Percentiles rank a stretch among this genome's conserved stretches.
Evolutionary conservation across 2,113 vertebrate species (phyloP).

Genomic region (Proteles cristata): DNA sequence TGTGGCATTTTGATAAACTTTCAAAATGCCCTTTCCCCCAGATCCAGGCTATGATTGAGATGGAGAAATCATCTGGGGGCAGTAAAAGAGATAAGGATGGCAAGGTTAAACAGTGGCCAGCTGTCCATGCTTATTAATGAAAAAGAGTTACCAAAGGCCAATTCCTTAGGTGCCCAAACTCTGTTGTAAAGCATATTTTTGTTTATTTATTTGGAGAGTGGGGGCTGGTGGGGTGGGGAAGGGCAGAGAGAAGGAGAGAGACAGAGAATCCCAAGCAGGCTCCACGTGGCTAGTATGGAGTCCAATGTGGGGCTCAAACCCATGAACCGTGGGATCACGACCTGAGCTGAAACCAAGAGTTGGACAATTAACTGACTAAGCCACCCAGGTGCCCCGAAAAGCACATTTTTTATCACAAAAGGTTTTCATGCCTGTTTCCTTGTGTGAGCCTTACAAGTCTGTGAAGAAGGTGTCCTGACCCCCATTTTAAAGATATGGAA

Average conservation of each 20-base stretch:
- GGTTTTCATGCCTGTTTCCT: not conserved
- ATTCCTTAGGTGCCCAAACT: not conserved
- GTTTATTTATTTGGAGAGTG: too few relatives aligned
- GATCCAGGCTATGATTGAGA: not conserved
- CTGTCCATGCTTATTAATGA: not conserved
- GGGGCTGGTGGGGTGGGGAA: too few relatives aligned
- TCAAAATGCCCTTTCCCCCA: not conserved
- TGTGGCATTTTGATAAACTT: not conserved
- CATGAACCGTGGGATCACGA: too few relatives aligned
- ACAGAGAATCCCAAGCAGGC: too few relatives aligned
- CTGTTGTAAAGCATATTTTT: not conserved
- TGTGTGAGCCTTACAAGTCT: not conserved
- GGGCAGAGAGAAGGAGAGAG: too few relatives aligned
- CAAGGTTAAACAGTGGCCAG: not conserved
- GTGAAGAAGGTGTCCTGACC: not conserved
- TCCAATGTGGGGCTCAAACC: too few relatives aligned
- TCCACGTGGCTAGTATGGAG: too few relatives aligned
- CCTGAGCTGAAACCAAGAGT: too few relatives aligned
- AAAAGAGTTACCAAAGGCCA: not conserved
- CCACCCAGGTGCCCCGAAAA: not conserved
- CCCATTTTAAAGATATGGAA: not conserved
- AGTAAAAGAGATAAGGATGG: not conserved
- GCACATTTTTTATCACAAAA: not conserved
- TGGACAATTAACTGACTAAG: too few relatives aligned
- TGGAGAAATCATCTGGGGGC: not conserved